These are phyloP conservation scores for Psittacula echo DNA, from an alignment of 2,797 vertebrate genomes.

Conservation along the genomic window DNA sequence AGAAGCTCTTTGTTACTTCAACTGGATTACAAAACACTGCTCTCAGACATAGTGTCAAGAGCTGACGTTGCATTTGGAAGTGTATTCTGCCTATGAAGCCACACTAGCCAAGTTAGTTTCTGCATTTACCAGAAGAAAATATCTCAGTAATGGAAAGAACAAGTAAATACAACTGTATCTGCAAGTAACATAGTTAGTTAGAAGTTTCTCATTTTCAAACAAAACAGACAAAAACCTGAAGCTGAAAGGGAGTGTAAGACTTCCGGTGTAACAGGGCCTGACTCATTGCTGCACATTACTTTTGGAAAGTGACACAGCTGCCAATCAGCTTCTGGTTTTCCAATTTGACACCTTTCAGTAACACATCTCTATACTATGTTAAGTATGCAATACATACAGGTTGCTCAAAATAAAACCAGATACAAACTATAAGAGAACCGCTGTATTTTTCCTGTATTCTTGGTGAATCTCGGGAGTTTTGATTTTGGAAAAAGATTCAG, in stretches of 20 bases:
- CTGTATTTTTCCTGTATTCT: neutral
- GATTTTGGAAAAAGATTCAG: neutral
- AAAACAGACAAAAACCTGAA: neutral
- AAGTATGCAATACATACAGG: neutral
- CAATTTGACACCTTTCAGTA: neutral
- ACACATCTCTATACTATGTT: neutral
- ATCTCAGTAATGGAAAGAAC: neutral
- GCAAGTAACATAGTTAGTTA: neutral
- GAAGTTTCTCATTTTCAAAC: neutral
- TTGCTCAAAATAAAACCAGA: neutral
- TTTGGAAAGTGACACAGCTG: neutral
- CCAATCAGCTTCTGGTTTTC: neutral
- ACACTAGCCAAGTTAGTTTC: neutral
- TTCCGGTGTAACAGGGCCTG: neutral
- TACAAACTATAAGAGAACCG: neutral
- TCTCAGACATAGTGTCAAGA: neutral
- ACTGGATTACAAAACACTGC: neutral
- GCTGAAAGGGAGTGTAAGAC: neutral
- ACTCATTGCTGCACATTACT: neutral
- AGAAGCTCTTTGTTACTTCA: neutral
- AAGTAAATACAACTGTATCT: neutral
- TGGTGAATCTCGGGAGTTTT: neutral
- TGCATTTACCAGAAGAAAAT: neutral
- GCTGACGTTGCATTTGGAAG: neutral
- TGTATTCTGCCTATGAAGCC: neutral